A percentile compares a stretch with the other conserved stretches of the same genome.
Conservation (phyloP, 2,888 invertebrate species). For the Folsomia candida region DNA sequence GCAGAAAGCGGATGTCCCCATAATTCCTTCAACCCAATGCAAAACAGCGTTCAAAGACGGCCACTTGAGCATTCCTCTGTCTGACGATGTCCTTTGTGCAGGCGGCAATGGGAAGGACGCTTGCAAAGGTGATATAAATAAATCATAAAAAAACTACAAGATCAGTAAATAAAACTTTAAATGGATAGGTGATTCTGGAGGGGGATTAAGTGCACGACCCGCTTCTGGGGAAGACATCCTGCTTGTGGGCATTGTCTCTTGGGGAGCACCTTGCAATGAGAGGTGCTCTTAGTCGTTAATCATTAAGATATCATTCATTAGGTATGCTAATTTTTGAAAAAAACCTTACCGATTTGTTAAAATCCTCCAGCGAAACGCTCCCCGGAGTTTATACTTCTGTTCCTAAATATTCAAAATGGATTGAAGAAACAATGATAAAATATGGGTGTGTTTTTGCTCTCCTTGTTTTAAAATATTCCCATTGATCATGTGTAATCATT, state of each 20-base stretch:
- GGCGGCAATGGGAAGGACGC: background rate
- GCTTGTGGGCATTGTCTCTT: background rate
- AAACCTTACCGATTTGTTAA: too few species aligned
- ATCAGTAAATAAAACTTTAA: too few species aligned
- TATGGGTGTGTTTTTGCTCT: too few species aligned
- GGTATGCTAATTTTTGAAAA: too few species aligned
- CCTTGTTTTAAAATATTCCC: background rate
- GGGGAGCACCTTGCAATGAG: background rate
- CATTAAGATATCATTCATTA: too few species aligned
- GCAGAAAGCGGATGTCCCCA: background rate
- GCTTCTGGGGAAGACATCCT: background rate
- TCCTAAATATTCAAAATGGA: background rate
- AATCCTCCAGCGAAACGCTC: background rate
- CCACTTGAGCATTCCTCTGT: background rate
- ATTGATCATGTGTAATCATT: background rate
- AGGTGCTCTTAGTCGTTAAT: too few species aligned
- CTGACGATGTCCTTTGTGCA: background rate
- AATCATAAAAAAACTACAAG: too few species aligned
- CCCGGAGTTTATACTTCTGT: background rate
- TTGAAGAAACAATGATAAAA: background rate
- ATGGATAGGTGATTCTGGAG: background rate
- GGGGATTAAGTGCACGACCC: background rate
- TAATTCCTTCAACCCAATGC: background rate
- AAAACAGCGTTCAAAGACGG: background rate
- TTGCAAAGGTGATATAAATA: background rate